phyloP scores from a whole-genome alignment of 2,888 invertebrate genomes.

The Glyphotaelius pellucidus region DNA sequence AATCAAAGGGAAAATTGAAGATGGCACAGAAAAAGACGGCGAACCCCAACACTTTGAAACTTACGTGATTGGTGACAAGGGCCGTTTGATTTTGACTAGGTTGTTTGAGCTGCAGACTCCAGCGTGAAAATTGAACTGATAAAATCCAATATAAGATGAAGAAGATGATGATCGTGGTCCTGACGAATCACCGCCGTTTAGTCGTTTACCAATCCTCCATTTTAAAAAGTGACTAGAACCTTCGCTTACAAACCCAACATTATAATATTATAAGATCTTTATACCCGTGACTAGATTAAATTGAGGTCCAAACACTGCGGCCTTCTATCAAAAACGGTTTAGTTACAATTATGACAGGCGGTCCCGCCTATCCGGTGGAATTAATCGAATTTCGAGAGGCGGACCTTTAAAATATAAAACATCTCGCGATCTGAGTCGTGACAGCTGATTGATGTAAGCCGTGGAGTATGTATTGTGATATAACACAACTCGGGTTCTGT shows the following conservation, averaged over 20 bases:
- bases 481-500: slow-evolving; percentile 39
- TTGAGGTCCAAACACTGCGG: neutral
- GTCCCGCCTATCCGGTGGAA: slow-evolving; percentile 2
- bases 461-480: slow-evolving; percentile 48
- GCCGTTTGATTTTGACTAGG: no score
- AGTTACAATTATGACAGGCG: neutral
- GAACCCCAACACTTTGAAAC: no score
- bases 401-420: neutral
- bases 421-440: slow-evolving; percentile 19
- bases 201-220: neutral
- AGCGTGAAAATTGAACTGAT: neutral
- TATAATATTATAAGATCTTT: neutral
- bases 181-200: neutral
- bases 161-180: neutral
- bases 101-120: neutral
- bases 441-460: slow-evolving; percentile 55
- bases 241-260: neutral
- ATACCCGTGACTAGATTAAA: neutral
- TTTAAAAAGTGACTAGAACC: neutral
- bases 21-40: neutral
- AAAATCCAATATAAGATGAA: neutral
- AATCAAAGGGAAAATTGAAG: neutral
- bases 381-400: slow-evolving; percentile 35
- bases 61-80: no score
- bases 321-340: slow-evolving; percentile 14